Percentiles rank a stretch among this genome's conserved stretches.
These are phyloP conservation scores for Terrapene triunguis DNA, from an alignment of 2,113 vertebrate species.

Conservation along the genomic window DNA sequence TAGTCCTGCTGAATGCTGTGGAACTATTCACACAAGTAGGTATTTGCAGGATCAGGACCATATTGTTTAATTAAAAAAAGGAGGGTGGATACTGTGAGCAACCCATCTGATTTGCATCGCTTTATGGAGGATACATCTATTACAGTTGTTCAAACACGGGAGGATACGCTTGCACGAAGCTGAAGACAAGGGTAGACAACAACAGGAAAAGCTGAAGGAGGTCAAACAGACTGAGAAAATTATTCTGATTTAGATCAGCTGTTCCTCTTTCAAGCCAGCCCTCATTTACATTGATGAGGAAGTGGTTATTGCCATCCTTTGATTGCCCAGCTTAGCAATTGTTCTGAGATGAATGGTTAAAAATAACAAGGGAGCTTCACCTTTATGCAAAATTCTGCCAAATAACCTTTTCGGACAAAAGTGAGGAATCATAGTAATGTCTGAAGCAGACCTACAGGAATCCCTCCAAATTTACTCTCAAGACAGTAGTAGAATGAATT, in stretches of 20 bases:
- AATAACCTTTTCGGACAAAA: not conserved
- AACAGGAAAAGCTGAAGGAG: not conserved
- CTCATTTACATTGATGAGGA: not conserved
- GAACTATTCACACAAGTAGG: not conserved
- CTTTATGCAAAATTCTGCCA: not conserved
- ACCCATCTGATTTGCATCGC: not conserved
- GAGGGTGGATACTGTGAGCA: not conserved
- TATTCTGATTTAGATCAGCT: not conserved
- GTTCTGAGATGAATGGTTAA: not conserved
- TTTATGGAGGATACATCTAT: not conserved
- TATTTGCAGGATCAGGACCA: not conserved
- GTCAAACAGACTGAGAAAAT: not conserved
- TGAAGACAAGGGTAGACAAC: slow-evolving; percentile 10
- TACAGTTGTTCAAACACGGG: not conserved
- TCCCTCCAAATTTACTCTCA: not conserved
- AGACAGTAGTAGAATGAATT: not conserved
- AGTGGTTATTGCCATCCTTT: not conserved
- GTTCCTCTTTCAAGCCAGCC: not conserved
- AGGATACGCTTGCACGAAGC: not conserved
- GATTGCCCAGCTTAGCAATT: not conserved
- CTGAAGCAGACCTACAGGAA: not conserved
- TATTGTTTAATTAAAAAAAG: not conserved
- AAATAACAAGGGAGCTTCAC: not conserved
- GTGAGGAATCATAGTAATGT: not conserved
- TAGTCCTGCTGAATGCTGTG: not conserved